phyloP scores from a whole-genome alignment of 1,140 invertebrate genomes.

The Harpegnathos saltator region DNA sequence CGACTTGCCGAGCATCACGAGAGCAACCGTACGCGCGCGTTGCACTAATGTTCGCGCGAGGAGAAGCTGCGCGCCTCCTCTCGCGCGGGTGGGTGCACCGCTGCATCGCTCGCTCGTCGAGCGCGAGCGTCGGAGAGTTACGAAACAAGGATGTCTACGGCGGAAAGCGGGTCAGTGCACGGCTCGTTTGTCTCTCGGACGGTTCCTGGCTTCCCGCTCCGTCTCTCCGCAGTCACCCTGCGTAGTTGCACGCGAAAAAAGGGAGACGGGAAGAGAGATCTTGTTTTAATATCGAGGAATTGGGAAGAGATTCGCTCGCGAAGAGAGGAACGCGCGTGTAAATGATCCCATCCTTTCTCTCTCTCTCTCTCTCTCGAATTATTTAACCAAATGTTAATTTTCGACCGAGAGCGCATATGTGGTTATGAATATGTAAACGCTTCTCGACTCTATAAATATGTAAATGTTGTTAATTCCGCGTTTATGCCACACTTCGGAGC shows the following conservation, averaged over 20 bases:
- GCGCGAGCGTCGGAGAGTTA: constrained; percentile 68
- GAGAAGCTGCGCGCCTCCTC: constrained; percentile 54
- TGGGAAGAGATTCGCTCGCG: too few species aligned
- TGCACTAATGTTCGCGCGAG: constrained; percentile 58
- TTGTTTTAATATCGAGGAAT: too few species aligned
- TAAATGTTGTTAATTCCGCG: too few species aligned
- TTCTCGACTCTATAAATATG: too few species aligned
- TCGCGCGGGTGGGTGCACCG: constrained; percentile 35
- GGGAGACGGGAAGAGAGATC: too few species aligned
- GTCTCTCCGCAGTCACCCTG: not conserved
- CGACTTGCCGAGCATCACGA: constrained; percentile 1
- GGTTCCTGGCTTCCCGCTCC: constrained; percentile 66
- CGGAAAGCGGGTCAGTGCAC: constrained; percentile 78
- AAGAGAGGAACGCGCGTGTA: too few species aligned
- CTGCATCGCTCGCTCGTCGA: constrained; percentile 28
- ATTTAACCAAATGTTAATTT: too few species aligned
- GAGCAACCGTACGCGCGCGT: constrained; percentile 31
- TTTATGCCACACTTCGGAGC: too few species aligned
- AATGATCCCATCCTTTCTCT: too few species aligned
- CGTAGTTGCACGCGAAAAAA: not conserved
- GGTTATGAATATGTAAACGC: too few species aligned
- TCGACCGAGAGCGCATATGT: too few species aligned
- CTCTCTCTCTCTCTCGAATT: too few species aligned
- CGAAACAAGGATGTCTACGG: constrained; percentile 79
- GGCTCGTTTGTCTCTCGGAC: constrained; percentile 75